A percentile compares a stretch with the other conserved stretches of the same genome.
phyloP scores from a whole-genome alignment of 1,140 invertebrate species.

The Ephestia elutella region DNA sequence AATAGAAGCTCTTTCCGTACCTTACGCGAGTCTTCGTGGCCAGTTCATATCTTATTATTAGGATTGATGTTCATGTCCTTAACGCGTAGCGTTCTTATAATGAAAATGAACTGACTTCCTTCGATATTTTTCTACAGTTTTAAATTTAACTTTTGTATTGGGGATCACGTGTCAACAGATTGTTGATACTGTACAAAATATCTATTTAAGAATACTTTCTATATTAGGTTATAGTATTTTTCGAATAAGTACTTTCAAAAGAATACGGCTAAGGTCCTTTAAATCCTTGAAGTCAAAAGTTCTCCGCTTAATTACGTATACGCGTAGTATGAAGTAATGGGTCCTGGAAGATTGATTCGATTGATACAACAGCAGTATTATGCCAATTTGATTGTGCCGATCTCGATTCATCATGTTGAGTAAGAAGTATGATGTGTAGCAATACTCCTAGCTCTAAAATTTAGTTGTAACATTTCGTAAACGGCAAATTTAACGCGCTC shows the following conservation, averaged over 20 bases:
- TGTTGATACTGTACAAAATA: no score
- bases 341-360: background rate
- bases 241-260: no score
- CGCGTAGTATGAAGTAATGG: background rate
- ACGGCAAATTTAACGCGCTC: conserved; percentile 65
- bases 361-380: background rate
- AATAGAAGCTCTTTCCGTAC: conserved; percentile 17
- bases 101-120: conserved; percentile 18
- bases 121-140: background rate
- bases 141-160: no score
- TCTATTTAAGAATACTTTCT: no score
- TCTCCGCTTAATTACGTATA: no score
- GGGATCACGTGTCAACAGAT: no score
- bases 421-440: conserved; percentile 53
- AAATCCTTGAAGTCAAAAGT: no score
- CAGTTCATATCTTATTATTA: conserved; percentile 14
- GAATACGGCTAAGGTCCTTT: no score
- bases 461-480: conserved; percentile 69
- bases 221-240: background rate
- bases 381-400: conserved; percentile 43
- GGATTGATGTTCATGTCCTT: conserved; percentile 20
- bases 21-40: background rate
- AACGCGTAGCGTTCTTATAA: conserved; percentile 12
- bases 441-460: conserved; percentile 64
- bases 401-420: conserved; percentile 58